A percentile compares a stretch with the other conserved stretches of the same genome.
phyloP scores from a whole-genome alignment of 2,113 vertebrate genomes.

The Sprattus sprattus region DNA sequence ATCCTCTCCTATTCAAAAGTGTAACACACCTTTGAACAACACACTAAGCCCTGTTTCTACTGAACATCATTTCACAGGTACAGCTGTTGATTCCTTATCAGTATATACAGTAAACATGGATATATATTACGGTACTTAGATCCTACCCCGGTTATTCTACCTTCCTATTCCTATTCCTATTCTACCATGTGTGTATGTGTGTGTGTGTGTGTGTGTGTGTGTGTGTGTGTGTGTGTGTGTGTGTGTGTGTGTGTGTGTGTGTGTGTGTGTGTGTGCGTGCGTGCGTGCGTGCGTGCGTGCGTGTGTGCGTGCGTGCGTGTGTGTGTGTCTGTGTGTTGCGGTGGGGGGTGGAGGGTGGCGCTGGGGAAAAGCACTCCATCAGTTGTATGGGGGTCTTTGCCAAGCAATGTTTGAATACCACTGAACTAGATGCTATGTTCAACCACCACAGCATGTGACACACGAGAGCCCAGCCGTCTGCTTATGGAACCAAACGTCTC shows the following conservation, averaged over 20 bases:
- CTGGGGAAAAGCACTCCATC: neutral
- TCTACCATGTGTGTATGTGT: no score
- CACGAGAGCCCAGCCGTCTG: neutral
- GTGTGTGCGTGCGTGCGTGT: neutral
- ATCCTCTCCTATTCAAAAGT: neutral
- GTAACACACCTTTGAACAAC: neutral
- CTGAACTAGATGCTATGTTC: conserved; percentile 1
- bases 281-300: neutral
- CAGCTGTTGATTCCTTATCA: neutral
- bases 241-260: neutral
- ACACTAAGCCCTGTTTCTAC: neutral
- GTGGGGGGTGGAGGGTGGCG: neutral
- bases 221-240: neutral
- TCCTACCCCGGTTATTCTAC: neutral
- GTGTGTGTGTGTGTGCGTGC: neutral
- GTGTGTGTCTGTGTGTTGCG: neutral
- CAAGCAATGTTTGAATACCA: neutral
- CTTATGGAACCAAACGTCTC: neutral
- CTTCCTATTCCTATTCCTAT: no score
- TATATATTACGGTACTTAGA: neutral
- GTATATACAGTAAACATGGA: neutral
- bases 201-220: no score
- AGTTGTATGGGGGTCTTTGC: neutral
- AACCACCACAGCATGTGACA: neutral
- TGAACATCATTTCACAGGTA: neutral